Conservation (phyloP, 2,888 invertebrate species). For the Acanthosepion pharaonis region DNA sequence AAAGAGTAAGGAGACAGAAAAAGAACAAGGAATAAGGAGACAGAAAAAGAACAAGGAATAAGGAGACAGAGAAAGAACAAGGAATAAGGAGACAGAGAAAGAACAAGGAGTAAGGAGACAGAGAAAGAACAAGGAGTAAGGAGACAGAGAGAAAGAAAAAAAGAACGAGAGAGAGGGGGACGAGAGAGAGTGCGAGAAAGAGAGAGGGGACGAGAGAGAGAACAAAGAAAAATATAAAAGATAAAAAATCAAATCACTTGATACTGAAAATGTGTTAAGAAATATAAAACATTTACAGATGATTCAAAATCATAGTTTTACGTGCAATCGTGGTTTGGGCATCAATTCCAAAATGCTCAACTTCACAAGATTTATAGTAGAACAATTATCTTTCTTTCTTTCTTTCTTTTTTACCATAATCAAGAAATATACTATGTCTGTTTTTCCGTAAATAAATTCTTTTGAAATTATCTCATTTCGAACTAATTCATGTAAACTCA, state of each 20-base stretch:
- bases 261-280: background rate
- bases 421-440: too few relatives aligned
- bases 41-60: too few relatives aligned
- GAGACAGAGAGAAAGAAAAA: background rate
- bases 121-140: background rate
- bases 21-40: too few relatives aligned
- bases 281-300: background rate
- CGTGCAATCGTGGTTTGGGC: too few relatives aligned
- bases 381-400: too few relatives aligned
- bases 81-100: too few relatives aligned
- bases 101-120: too few relatives aligned
- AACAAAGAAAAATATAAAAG: background rate
- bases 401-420: too few relatives aligned
- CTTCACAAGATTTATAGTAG: too few relatives aligned
- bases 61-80: too few relatives aligned
- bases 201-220: background rate
- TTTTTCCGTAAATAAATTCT: background rate
- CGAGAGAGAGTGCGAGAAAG: background rate
- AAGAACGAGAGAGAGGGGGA: accelerated
- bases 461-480: background rate
- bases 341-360: too few relatives aligned
- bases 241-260: background rate
- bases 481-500: background rate
- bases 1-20: background rate
- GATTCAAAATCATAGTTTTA: background rate